Conservation (phyloP, 53 echinoderm and acorn worm genomes). For the Apostichopus leukothele region DNA sequence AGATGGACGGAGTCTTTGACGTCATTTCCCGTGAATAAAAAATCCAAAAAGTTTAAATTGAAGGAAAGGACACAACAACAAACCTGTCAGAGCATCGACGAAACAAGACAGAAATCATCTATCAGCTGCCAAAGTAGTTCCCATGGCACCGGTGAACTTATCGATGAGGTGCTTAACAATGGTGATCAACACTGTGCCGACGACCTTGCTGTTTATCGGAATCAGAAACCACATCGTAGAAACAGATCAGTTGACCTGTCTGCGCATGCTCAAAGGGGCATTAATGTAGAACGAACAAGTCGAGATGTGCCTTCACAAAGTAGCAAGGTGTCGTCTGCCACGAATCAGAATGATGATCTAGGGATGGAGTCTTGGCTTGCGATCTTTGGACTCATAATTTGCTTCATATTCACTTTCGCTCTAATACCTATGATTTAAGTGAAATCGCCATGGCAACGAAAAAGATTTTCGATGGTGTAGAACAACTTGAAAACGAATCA, state of each 20-base stretch:
- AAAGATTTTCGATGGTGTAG: too few species aligned
- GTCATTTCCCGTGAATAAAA: neutral
- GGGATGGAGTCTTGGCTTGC: neutral
- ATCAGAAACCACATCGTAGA: conserved; percentile 2
- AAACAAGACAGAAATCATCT: neutral
- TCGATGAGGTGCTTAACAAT: neutral
- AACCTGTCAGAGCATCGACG: neutral
- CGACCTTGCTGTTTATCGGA: neutral
- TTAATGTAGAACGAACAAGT: too few species aligned
- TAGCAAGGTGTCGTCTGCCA: neutral
- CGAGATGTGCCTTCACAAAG: neutral
- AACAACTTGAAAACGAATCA: too few species aligned
- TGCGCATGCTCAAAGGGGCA: too few species aligned
- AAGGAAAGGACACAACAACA: neutral
- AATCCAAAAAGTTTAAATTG: neutral
- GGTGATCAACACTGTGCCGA: neutral
- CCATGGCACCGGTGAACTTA: neutral
- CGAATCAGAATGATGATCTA: neutral
- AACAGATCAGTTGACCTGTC: neutral
- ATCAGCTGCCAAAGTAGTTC: neutral
- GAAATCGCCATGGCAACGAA: too few species aligned
- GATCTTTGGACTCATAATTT: neutral
- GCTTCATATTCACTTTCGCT: neutral
- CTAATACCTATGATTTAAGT: neutral
- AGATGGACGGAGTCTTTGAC: neutral